A percentile compares a stretch with the other conserved stretches of the same genome.
Conservation (phyloP, 2,888 invertebrate genomes). For the Cephalotes varians region DNA sequence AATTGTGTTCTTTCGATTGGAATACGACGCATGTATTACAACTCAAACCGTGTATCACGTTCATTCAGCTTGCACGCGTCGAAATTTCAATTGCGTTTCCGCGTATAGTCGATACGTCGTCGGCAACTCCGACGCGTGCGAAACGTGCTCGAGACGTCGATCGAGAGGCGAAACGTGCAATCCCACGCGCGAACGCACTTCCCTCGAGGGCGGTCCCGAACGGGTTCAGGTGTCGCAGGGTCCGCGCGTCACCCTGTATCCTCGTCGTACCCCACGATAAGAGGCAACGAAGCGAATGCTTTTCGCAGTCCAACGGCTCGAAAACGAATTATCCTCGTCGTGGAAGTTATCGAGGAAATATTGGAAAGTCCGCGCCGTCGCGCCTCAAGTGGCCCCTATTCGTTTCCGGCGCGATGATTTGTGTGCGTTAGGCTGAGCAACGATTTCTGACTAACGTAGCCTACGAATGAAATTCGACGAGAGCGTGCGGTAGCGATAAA, state of each 20-base stretch:
- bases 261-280: slow-evolving; percentile 41
- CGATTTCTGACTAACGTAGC: slow-evolving; percentile 62
- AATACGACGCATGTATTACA: background rate
- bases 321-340: slow-evolving; percentile 81
- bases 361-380: slow-evolving; percentile 73
- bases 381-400: slow-evolving; percentile 49
- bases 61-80: background rate
- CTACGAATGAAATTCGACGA: slow-evolving; percentile 50
- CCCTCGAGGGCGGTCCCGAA: slow-evolving; percentile 42
- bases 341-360: slow-evolving; percentile 79
- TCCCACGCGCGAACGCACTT: slow-evolving; percentile 69
- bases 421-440: slow-evolving; percentile 44
- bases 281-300: slow-evolving; percentile 77
- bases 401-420: slow-evolving; percentile 55
- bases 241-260: slow-evolving; percentile 3
- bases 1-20: background rate
- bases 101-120: background rate
- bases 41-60: background rate
- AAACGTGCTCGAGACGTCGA: slow-evolving; percentile 17
- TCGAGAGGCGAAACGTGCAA: slow-evolving; percentile 62
- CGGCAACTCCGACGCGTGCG: slow-evolving; percentile 24
- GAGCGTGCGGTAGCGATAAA: slow-evolving; percentile 26
- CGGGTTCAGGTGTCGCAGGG: slow-evolving; percentile 75
- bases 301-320: slow-evolving; percentile 81
- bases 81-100: background rate